Percentiles rank a stretch among this genome's conserved stretches.
Conservation (phyloP, 2,888 invertebrate genomes). For the Agonum fuliginosum region DNA sequence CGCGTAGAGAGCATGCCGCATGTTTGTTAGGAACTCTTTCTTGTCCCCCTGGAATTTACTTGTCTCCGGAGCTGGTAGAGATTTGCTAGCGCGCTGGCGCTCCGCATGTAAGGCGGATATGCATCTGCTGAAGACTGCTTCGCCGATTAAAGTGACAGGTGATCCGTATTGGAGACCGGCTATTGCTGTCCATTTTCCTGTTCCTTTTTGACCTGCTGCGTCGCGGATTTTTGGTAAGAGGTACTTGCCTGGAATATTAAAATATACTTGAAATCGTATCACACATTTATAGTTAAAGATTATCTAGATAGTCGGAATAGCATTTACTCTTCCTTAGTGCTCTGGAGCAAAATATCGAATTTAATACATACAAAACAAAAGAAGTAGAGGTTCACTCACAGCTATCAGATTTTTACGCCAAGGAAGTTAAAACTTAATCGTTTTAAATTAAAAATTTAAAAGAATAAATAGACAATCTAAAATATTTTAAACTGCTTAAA, state of each 20-base stretch:
- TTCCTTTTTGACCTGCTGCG: conserved; percentile 98
- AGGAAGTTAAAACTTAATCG: too few relatives aligned
- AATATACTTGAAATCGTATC: too few relatives aligned
- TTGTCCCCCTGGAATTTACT: conserved; percentile 82
- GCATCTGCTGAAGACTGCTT: conserved; percentile 98
- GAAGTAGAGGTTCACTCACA: too few relatives aligned
- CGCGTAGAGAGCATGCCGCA: conserved; percentile 93
- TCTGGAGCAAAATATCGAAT: too few relatives aligned
- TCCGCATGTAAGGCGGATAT: conserved; percentile 94
- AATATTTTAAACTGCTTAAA: too few relatives aligned
- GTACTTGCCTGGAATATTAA: conserved; percentile 75
- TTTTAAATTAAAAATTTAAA: too few relatives aligned
- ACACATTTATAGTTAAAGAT: too few relatives aligned
- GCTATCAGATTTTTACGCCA: too few relatives aligned
- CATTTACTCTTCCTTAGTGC: too few relatives aligned
- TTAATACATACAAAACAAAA: too few relatives aligned
- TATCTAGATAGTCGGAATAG: too few relatives aligned
- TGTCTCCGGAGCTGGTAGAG: conserved; percentile 81
- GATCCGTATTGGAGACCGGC: conserved; percentile 96
- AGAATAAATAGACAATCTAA: too few relatives aligned
- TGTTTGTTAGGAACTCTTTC: conserved; percentile 86
- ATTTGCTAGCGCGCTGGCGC: conserved; percentile 86
- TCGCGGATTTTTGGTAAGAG: conserved; percentile 95
- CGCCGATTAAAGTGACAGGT: conserved; percentile 98
- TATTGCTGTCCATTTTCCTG: conserved; percentile 99